A percentile compares a stretch with the other conserved stretches of the same genome.
Evolutionary conservation across 2,888 invertebrate genomes (phyloP).

Genomic region (Cistogaster globosa): DNA sequence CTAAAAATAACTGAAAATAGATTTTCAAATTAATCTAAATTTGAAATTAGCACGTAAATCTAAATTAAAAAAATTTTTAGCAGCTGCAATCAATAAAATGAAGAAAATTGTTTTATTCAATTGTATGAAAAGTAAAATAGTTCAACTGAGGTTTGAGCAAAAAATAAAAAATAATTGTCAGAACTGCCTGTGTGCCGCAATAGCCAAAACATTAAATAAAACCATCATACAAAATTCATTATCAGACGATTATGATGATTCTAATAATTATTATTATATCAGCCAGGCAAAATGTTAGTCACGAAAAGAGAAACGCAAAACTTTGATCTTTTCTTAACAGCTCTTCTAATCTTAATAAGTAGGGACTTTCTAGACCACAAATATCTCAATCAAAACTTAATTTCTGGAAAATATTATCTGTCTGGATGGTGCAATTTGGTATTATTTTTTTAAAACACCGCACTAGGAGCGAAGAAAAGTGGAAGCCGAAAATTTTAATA

Average conservation of each 20-base stretch:
- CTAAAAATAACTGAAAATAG: conserved; percentile 55
- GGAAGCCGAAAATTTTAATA: too few species aligned
- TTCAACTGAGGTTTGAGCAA: background rate
- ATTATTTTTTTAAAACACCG: too few species aligned
- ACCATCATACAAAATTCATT: too few species aligned
- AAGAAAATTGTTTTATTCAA: conserved; percentile 24
- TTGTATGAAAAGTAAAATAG: background rate
- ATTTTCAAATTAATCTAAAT: conserved; percentile 64
- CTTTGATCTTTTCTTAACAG: too few species aligned
- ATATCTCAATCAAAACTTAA: too few species aligned
- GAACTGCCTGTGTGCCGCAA: conserved; percentile 62
- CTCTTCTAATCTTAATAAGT: too few species aligned
- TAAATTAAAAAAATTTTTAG: conserved; percentile 66
- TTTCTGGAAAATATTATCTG: too few species aligned
- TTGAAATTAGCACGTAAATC: conserved; percentile 48
- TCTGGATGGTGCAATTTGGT: too few species aligned
- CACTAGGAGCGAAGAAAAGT: too few species aligned
- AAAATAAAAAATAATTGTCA: conserved; percentile 56
- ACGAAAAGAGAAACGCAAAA: too few species aligned
- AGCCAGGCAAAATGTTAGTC: background rate
- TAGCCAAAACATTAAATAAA: conserved; percentile 65
- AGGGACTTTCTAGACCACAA: too few species aligned
- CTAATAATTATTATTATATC: background rate
- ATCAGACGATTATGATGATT: too few species aligned
- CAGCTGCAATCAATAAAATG: conserved; percentile 57